Conservation (phyloP, 2,888 invertebrate genomes). For the Mongoloraphidia duomilia region DNA sequence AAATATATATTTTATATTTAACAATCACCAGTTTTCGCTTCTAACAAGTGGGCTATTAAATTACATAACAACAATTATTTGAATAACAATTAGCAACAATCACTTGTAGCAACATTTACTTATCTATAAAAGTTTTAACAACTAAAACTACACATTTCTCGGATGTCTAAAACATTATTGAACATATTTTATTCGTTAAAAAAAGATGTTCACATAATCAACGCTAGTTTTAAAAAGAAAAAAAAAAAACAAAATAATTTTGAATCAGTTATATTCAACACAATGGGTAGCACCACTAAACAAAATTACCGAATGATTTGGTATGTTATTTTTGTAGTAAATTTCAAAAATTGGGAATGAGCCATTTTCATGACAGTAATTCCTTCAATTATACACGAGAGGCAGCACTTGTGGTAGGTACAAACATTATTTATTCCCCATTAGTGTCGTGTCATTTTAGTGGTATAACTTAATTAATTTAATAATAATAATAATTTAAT, state of each 20-base stretch:
- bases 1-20: neutral
- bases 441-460: too few species aligned
- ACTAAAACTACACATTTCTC: neutral
- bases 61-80: slow-evolving; percentile 26
- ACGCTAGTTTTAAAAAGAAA: neutral
- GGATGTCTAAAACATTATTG: neutral
- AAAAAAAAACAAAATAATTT: slow-evolving; percentile 1
- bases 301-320: neutral
- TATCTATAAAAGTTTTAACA: slow-evolving; percentile 1
- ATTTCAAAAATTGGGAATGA: too few species aligned
- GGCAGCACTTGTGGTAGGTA: too few species aligned
- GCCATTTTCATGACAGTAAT: too few species aligned
- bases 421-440: too few species aligned
- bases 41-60: slow-evolving; percentile 12
- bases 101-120: slow-evolving; percentile 23
- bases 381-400: too few species aligned
- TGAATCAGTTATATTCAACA: slow-evolving; percentile 2
- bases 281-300: slow-evolving; percentile 5
- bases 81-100: slow-evolving; percentile 27
- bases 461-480: too few species aligned
- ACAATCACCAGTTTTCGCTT: neutral
- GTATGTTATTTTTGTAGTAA: too few species aligned
- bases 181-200: neutral
- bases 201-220: neutral
- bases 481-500: too few species aligned